These are phyloP conservation scores for Ormyrus labotus DNA, from an alignment of 2,888 invertebrate species.

Conservation along the genomic window DNA sequence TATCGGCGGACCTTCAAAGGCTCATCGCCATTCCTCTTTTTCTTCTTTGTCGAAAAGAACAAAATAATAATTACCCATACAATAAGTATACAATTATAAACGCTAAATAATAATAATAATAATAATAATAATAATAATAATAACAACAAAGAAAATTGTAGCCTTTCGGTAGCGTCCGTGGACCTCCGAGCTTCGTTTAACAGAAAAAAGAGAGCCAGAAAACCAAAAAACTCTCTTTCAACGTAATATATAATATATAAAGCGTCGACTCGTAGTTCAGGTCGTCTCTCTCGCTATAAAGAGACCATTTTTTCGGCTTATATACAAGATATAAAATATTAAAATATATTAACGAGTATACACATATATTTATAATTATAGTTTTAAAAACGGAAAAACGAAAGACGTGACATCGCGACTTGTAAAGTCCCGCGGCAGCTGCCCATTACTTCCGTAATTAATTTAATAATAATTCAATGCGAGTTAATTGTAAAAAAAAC, in stretches of 20 bases:
- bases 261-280: conserved; percentile 42
- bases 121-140: not conserved
- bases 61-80: conserved; percentile 28
- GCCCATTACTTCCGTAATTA: not conserved
- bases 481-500: conserved; percentile 24
- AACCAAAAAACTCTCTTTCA: conserved; percentile 28
- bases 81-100: conserved; percentile 20
- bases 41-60: not conserved
- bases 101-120: conserved; percentile 14
- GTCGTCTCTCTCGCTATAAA: conserved; percentile 34
- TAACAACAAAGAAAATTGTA: conserved; percentile 32
- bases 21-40: conserved; percentile 9
- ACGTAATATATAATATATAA: not conserved
- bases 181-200: conserved; percentile 50
- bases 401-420: not conserved
- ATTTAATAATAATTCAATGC: not conserved
- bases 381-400: not conserved
- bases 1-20: conserved; percentile 23
- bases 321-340: conserved; percentile 31
- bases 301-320: conserved; percentile 45
- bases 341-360: conserved; percentile 10
- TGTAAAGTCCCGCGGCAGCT: conserved; percentile 14
- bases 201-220: conserved; percentile 8
- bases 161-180: conserved; percentile 54
- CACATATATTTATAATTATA: not conserved